Evolutionary conservation across 2,797 vertebrate species (phyloP).

Genomic region (Halcyon badia): DNA sequence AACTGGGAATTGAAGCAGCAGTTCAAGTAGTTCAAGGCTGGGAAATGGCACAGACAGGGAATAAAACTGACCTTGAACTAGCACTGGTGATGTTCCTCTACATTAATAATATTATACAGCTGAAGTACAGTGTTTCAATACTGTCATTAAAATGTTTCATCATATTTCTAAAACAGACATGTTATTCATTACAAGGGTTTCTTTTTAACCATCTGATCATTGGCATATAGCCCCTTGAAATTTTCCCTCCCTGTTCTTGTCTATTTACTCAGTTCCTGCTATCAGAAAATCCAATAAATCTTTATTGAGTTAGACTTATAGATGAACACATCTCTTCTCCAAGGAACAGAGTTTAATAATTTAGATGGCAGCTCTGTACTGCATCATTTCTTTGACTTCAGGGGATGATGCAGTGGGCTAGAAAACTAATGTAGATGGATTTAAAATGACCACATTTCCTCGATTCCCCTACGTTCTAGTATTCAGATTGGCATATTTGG

Average conservation of each 20-base stretch:
- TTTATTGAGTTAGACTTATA: conserved; percentile 13
- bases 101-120: not conserved
- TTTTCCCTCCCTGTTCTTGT: not conserved
- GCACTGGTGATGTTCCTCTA: not conserved
- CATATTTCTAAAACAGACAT: not conserved
- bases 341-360: conserved; percentile 58
- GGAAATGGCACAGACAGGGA: not conserved
- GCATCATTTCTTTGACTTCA: conserved; percentile 48
- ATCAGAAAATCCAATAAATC: conserved; percentile 49
- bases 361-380: conserved; percentile 21
- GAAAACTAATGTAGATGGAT: conserved; percentile 6
- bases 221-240: not conserved
- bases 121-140: not conserved
- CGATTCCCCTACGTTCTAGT: not conserved
- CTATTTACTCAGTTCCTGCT: conserved; percentile 30
- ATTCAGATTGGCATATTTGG: not conserved
- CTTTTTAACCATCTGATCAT: not conserved
- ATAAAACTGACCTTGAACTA: not conserved
- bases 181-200: not conserved
- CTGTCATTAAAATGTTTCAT: not conserved
- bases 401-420: not conserved
- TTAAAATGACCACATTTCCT: conserved; percentile 7
- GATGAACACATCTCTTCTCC: conserved; percentile 3
- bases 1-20: not conserved
- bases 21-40: not conserved